Evolutionary conservation across 2,797 vertebrate genomes (phyloP), one percentile per base, ranked within the genome.

Genomic region (Cryptoblepharus egeriae): DNA sequence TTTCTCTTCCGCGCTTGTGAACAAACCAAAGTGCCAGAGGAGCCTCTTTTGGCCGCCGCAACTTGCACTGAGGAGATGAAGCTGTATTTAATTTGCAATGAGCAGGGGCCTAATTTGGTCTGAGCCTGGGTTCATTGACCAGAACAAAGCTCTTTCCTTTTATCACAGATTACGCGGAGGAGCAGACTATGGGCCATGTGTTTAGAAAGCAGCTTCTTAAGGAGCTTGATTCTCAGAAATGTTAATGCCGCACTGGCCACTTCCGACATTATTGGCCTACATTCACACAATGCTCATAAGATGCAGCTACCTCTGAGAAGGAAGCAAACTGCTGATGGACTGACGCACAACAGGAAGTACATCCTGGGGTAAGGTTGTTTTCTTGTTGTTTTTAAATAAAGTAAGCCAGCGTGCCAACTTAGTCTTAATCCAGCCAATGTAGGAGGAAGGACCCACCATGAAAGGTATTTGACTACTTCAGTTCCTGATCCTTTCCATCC

Each of bases 1-100:
- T 68, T 58, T 82, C 72, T 68, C 80, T 82, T 75, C 80, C 52
- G 45, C 52, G 61, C 64, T 68, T 65, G 32, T 81, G 80, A 81
- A 52, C 71, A 58, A 75, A 42, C 49, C 24, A 32, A 32, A 75
- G 49, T 30, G 49, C 80, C 63, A 75, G 72, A 75, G 39, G 73
- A 68, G 39, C 22, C 35, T 63, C 70, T 81, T 49, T 32, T 73
- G 39, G 30, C 52, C 39, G 77, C 49, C 45, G n/a, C 4, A 32
- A 57, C 24, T 52, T 74, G 49, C 57, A 30, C 24, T 58, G 11
- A 37, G 55, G 64, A 67, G 45, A 20, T 22, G 39, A 28, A 82
- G 28, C 37, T 52, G 20, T 45, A n/a, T 74, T 75, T 60, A 69
- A 75, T 60, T 68, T 69, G 63, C 15, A 60, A 11, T 24, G 61